phyloP scores from a whole-genome alignment of 2,797 vertebrate species.

The Myripristis murdjan region DNA sequence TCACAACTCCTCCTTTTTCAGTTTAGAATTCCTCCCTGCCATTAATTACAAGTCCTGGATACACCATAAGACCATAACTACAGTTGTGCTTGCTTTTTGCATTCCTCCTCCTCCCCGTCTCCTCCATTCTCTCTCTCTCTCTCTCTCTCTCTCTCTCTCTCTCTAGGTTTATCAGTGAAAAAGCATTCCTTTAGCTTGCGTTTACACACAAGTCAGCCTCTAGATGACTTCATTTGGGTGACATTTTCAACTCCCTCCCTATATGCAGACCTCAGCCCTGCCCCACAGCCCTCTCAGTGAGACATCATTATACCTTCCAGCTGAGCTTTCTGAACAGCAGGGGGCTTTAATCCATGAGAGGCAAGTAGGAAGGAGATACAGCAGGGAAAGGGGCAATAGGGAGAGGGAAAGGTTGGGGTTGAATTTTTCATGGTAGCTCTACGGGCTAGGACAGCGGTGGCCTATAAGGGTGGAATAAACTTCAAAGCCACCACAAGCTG shows the following conservation, averaged over 20 bases:
- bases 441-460: conserved; percentile 45
- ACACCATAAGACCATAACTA: too few species aligned
- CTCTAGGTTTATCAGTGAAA: too few species aligned
- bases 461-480: conserved; percentile 45
- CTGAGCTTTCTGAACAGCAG: conserved; percentile 65
- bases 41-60: too few species aligned
- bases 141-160: too few species aligned
- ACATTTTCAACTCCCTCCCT: conserved; percentile 49
- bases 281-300: conserved; percentile 49
- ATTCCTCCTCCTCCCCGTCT: too few species aligned
- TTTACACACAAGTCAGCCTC: conserved; percentile 10
- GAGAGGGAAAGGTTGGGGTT: conserved; percentile 74
- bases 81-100: too few species aligned
- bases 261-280: conserved; percentile 19
- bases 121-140: too few species aligned
- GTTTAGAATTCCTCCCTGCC: too few species aligned
- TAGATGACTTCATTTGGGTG: conserved; percentile 14
- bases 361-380: conserved; percentile 15
- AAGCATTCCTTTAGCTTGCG: too few species aligned
- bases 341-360: conserved; percentile 57
- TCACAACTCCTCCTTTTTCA: too few species aligned
- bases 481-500: conserved; percentile 62
- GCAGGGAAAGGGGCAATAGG: conserved; percentile 29
- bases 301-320: conserved; percentile 63
- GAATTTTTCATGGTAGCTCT: conserved; percentile 81